These are phyloP conservation scores for Mugil cephalus DNA, from an alignment of 2,113 vertebrate species.

Conservation along the genomic window DNA sequence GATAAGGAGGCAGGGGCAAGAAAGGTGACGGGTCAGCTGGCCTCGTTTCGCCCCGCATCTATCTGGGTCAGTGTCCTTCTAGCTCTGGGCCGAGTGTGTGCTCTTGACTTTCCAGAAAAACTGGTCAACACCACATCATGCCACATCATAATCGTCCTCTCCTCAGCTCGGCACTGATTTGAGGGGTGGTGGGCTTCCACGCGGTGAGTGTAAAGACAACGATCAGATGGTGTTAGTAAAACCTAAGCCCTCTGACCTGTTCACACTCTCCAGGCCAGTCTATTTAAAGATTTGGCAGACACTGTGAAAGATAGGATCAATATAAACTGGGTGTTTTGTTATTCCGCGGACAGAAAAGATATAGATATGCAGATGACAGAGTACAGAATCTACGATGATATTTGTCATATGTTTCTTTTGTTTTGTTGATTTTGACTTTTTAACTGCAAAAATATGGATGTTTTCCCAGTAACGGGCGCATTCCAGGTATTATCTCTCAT, in stretches of 20 bases:
- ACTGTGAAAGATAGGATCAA: slow-evolving; percentile 20
- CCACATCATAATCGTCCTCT: no score
- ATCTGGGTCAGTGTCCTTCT: slow-evolving; percentile 24
- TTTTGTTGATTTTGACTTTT: neutral
- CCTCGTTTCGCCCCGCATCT: slow-evolving; percentile 23
- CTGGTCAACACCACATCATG: no score
- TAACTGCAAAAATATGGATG: neutral
- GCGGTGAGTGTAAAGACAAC: slow-evolving; percentile 24
- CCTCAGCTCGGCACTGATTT: slow-evolving; percentile 20
- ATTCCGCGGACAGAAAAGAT: slow-evolving; percentile 1
- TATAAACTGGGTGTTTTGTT: neutral
- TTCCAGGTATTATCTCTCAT: neutral
- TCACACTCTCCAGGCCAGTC: slow-evolving; percentile 49
- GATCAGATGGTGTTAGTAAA: slow-evolving; percentile 51
- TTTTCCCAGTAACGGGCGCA: neutral
- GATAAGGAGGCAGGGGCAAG: slow-evolving; percentile 26
- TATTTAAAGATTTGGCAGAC: slow-evolving; percentile 41
- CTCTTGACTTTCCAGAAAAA: slow-evolving; percentile 10
- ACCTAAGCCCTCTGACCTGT: slow-evolving; percentile 55
- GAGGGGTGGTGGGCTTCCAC: slow-evolving; percentile 7
- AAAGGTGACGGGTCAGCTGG: slow-evolving; percentile 35
- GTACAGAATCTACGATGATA: no score
- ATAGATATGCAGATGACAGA: no score
- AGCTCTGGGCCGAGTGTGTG: neutral
- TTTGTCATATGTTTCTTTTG: no score